Base-by-base conservation (phyloP, 2,113 vertebrate genomes). In the Pogonocichla stellata region DNA sequence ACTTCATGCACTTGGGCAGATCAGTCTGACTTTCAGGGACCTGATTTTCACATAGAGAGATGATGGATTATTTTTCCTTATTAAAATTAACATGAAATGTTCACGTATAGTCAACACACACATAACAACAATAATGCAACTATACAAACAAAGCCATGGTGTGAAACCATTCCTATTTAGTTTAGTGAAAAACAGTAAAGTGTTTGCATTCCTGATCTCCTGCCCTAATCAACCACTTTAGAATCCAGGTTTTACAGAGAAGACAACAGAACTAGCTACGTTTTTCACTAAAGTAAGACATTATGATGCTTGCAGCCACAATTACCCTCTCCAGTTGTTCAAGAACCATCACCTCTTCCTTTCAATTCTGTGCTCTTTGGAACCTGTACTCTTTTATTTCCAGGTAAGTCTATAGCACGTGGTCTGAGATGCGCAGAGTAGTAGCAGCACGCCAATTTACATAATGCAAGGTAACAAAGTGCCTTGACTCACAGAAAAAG, bases 361-460 rank as follows among this genome's bases (percentile, higher is more conserved):
- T 66, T 66, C 24, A 74, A 9, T 4, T 29, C 3, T 6, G 47
- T 2, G 18, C 16, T 81, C 22, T 79, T 56, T 29, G 45, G 70
- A 88, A 61, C 17, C 22, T 51, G 42, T 24, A 74, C 57, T 56
- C 24, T 74, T 29, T 7, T 56, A 51, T 69, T 22, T 8, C 69
- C 34, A 9, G 11, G 0, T 51, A 78, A 42, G 3, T 12, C 66
- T 33, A 15, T 7, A 72, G 53, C 20, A 45, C 2, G 0, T 1
- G 10, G 47, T 26, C 48, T 42, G 20, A 53, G 36, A 36, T 0
- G 3, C 1, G 22, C 29, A 10, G 26, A 71, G 16, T 2, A 42
- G 43, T 34, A 51, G 24, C 3, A 2, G 8, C 23, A 19, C 1
- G 2, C 5, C 54, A 60, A 8, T 1, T 57, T 64, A 40, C 0